A percentile compares a stretch with the other conserved stretches of the same genome.
These are phyloP conservation scores for mouse (Mus musculus) DNA, from an alignment of 2,113 vertebrate species.

Conservation along the genomic window GRCm39 chr4:86323001-86323500, in stretches of 20 bases:
- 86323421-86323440: background rate
- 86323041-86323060: constrained; percentile 24
- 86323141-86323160: background rate
- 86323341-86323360: background rate
- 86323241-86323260: background rate
- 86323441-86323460: background rate
- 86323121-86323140: constrained; percentile 13
- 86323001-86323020: background rate
- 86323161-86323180: background rate
- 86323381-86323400: background rate
- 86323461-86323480: background rate
- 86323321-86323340: background rate
- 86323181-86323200: background rate
- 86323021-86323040: constrained; percentile 28
- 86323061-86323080: background rate
- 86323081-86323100: background rate
- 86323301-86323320: background rate
- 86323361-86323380: background rate
- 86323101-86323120: background rate
- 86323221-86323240: constrained; percentile 5
- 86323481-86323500: background rate
- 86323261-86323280: background rate
- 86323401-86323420: background rate
- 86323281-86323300: background rate
- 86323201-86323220: background rate